Evolutionary conservation across 2,113 vertebrate genomes (phyloP), one percentile per base, ranked within the genome.

Genomic region (Ceyx margarethae): DNA sequence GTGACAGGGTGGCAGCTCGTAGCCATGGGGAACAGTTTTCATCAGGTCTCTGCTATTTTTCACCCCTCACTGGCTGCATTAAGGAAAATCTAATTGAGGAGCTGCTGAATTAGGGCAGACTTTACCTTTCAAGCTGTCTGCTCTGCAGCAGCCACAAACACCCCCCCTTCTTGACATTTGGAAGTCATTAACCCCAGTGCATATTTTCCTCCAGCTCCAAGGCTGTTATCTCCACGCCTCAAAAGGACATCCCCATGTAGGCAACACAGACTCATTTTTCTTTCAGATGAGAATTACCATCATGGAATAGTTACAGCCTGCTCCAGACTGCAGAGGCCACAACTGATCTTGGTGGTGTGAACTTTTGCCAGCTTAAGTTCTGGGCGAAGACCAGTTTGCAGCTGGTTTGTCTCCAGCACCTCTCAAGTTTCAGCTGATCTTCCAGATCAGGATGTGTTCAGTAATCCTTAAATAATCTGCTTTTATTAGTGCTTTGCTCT

Each of bases 21-120:
- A 92, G 73, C 57, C 87, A 80, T 66, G 60, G 73, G 66, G 84
- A 96, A 72, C 2, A 3, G 17, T 65, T 74, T 78, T 85, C 71
- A 45, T 35, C 56, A 48, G 35, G 42, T 58, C 56, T 69, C 8
- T 28, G 45, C 29, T 68, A 42, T 54, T 75, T 88, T 60, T 73
- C 75, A 58, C 40, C 67, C 65, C 65, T 71, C 21, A 35, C 18
- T 72, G 43, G 46, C 50, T 56, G 65, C 53, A 61, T 76, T 57
- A 89, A 71, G 75, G 71, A n/a, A 60, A 85, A 64, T 65, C 78
- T 89, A 82, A 93, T 82, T 93, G 87, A 81, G 79, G 29, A 48
- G 50, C n/a, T 26, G 73, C 60, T 17, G 11, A 19, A 57, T 42
- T 67, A 64, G 85, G 74, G 42, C 69, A 31, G 69, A 23, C 66